Evolutionary conservation across 2,888 invertebrate genomes (phyloP).

Genomic region (Pandemis cinnamomeana): DNA sequence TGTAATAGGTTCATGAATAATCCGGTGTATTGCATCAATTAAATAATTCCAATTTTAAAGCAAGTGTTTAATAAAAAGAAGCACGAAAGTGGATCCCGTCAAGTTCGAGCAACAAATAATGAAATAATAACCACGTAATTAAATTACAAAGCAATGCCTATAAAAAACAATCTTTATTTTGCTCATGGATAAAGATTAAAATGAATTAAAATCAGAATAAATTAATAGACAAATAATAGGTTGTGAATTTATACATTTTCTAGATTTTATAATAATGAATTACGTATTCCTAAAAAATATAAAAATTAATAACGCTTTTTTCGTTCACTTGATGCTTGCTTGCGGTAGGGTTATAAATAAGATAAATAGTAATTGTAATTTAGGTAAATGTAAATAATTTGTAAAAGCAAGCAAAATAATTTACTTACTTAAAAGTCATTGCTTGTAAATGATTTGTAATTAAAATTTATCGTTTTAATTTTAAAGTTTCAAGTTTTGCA

Average conservation of each 20-base stretch:
- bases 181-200: slow-evolving; percentile 52
- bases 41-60: no score
- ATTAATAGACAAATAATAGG: slow-evolving; percentile 81
- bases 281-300: slow-evolving; percentile 59
- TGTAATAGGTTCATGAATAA: no score
- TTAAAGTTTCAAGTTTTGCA: neutral
- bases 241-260: slow-evolving; percentile 85
- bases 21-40: no score
- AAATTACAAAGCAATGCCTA: slow-evolving; percentile 33
- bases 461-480: neutral
- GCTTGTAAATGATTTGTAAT: no score
- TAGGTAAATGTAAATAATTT: neutral
- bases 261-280: slow-evolving; percentile 79
- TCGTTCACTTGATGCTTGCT: slow-evolving; percentile 63
- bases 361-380: slow-evolving; percentile 23
- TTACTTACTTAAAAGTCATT: neutral
- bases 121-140: neutral
- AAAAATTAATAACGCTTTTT: slow-evolving; percentile 53
- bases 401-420: neutral
- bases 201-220: slow-evolving; percentile 53
- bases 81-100: neutral
- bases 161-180: slow-evolving; percentile 50
- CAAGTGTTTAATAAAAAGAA: no score
- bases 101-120: neutral
- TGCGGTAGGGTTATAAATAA: slow-evolving; percentile 49